Base-by-base conservation (phyloP, 2,113 vertebrate genomes). In the Panthera uncia region DNA sequence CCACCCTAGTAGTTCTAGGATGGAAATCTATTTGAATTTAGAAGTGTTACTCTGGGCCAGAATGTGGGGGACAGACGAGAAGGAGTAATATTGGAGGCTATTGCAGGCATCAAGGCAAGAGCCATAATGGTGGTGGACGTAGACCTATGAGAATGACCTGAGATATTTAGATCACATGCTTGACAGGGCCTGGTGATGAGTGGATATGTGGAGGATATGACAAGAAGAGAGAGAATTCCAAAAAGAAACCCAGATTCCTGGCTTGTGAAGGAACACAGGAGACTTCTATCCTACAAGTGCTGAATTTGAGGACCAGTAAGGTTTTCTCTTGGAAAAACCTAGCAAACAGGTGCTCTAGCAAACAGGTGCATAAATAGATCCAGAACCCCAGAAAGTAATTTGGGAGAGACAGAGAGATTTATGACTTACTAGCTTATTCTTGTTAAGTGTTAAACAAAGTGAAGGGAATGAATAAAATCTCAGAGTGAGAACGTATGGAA, bases 371-470 rank as follows among this genome's bases (percentile, higher is more conserved):
- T 38, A 41, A 79, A 45, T 23, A 36, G 25, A 38, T 48, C 29
- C n/a, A 18, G 9, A 65, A 63, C 29, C 52, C 15, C 6, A 36
- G 38, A 85, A 63, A 84, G 48, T 55, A 38, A 84, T 29, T 16
- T 36, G 29, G 21, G 41, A 36, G 66, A 31, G 57, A 82, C 38
- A 31, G 1, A 48, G 63, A 89, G 12, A 85, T 50, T 89, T 71
- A 45, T 11, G 27, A 71, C 7, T 66, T 45, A 82, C 31, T 90
- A 69, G 27, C 63, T 68, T 85, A 36, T 78, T 38, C 10, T 61
- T 41, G 12, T 25, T 95, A 36, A 57, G 45, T 55, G 25, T 61
- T 27, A 63, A 63, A 76, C 66, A 94, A 63, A 93, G 38, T 45
- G 52, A 90, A n/a, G 15, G 4, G 1, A 79, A 5, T 71, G 29